Percentiles rank a stretch among this genome's conserved stretches.
phyloP scores from a whole-genome alignment of 2,888 invertebrate species.

The Conomelus anceps region DNA sequence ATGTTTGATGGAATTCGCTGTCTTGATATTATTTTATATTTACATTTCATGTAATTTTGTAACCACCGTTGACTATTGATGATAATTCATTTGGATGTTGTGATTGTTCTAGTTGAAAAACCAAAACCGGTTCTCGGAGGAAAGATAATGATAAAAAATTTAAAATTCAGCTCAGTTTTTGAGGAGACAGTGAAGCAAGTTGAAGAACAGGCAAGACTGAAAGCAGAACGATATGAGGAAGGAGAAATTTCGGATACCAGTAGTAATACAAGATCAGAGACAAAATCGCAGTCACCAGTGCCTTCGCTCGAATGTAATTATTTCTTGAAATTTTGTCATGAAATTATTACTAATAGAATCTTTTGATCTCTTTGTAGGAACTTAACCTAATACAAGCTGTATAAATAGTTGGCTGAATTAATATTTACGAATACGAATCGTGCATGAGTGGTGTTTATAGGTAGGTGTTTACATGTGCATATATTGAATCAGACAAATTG shows the following conservation, averaged over 20 bases:
- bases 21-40: too few relatives aligned
- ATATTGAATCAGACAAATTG: not conserved
- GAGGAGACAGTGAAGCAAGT: conserved; percentile 58
- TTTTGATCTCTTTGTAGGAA: not conserved
- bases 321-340: not conserved
- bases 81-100: not conserved
- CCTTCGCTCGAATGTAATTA: not conserved
- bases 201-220: conserved; percentile 52
- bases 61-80: not conserved
- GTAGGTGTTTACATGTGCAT: not conserved
- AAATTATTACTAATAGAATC: too few relatives aligned
- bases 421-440: too few relatives aligned
- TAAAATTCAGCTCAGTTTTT: conserved; percentile 60
- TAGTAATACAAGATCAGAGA: not conserved
- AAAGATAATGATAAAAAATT: conserved; percentile 61
- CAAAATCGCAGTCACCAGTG: not conserved
- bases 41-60: not conserved
- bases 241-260: conserved; percentile 51
- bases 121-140: conserved; percentile 38
- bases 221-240: conserved; percentile 56
- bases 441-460: not conserved
- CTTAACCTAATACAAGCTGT: not conserved
- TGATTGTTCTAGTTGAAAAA: conserved; percentile 29
- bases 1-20: too few relatives aligned
- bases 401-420: not conserved